Percentiles rank a stretch among this genome's conserved stretches.
Conservation (phyloP, 2,888 invertebrate species). For the Plagodis pulveraria region DNA sequence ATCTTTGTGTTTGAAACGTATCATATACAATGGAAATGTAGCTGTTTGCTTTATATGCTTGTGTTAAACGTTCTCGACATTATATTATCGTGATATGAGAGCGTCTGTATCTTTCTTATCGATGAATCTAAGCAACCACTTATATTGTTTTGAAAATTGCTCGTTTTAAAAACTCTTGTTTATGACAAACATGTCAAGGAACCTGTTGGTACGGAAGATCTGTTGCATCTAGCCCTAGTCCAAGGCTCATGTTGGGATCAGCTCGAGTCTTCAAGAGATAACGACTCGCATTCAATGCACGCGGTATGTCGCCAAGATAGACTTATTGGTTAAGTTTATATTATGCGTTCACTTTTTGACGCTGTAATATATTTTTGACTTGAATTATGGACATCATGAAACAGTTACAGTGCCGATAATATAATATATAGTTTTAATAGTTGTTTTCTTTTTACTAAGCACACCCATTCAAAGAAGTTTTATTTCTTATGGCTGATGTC, state of each 20-base stretch:
- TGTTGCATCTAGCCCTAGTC: constrained; percentile 74
- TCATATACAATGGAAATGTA: too few species aligned
- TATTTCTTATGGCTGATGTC: too few species aligned
- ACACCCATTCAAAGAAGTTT: too few species aligned
- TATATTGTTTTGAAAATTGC: too few species aligned
- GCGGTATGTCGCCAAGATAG: constrained; percentile 49
- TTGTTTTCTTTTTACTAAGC: too few species aligned
- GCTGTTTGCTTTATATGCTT: too few species aligned
- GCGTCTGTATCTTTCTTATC: too few species aligned
- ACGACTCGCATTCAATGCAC: constrained; percentile 48
- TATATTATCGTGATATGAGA: too few species aligned
- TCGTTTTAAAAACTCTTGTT: neutral
- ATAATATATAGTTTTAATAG: neutral
- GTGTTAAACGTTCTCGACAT: too few species aligned
- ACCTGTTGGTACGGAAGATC: constrained; percentile 64
- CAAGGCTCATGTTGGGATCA: constrained; percentile 66
- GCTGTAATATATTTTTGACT: too few species aligned
- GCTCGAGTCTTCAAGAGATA: constrained; percentile 60
- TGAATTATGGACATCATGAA: neutral
- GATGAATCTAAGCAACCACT: too few species aligned
- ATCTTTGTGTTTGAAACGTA: too few species aligned
- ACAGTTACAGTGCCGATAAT: neutral
- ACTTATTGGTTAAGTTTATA: constrained; percentile 31
- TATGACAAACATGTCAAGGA: constrained; percentile 36
- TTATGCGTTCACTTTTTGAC: neutral